These are phyloP conservation scores for Corydoras maculifer DNA, from an alignment of 2,113 vertebrate species.

Conservation along the genomic window DNA sequence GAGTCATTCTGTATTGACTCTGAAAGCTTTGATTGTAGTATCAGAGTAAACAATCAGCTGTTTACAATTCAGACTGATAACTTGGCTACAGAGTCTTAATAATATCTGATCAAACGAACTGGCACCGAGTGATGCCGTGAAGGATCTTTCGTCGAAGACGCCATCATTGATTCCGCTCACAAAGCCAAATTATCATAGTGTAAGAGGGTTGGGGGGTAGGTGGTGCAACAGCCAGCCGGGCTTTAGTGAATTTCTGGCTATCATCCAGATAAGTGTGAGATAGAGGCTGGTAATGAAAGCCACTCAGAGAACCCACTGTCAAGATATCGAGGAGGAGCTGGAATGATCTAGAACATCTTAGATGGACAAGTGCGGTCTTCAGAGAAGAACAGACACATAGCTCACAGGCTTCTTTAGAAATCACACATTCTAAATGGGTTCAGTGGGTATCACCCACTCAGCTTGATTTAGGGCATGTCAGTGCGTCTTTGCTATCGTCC, in stretches of 20 bases:
- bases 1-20: too few relatives aligned
- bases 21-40: not conserved
- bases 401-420: too few relatives aligned
- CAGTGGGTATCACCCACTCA: too few relatives aligned
- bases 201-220: not conserved
- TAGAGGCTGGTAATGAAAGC: slow-evolving; percentile 22
- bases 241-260: slow-evolving; percentile 13
- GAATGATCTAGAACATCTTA: slow-evolving; percentile 17
- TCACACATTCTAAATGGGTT: too few relatives aligned
- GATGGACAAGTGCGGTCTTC: not conserved
- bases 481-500: too few relatives aligned
- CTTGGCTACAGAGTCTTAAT: not conserved
- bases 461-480: too few relatives aligned
- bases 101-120: not conserved
- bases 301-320: slow-evolving; percentile 3
- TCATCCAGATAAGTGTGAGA: slow-evolving; percentile 33
- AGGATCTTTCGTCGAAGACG: not conserved
- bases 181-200: not conserved
- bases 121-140: not conserved
- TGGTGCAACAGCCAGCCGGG: not conserved
- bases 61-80: not conserved
- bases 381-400: too few relatives aligned
- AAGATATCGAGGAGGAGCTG: slow-evolving; percentile 13
- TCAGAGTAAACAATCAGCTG: slow-evolving; percentile 11
- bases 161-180: not conserved